Evolutionary conservation across 2,888 invertebrate species (phyloP).

Genomic region (Drosophila diplacantha): DNA sequence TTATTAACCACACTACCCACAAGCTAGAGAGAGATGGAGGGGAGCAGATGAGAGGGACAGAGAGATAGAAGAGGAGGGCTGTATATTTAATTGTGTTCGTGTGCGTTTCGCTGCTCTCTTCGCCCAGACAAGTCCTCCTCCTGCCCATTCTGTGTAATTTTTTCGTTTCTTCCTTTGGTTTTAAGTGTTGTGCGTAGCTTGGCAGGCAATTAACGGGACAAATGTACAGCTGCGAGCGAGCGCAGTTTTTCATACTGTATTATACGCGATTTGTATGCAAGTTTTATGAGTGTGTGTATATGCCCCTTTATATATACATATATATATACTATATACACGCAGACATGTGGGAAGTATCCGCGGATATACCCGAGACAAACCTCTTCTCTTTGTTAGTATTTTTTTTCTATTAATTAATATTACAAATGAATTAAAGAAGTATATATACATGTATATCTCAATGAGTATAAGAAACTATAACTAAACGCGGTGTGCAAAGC

Average conservation of each 20-base stretch:
- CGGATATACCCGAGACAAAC: slow-evolving; percentile 61
- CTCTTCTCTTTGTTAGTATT: slow-evolving; percentile 69
- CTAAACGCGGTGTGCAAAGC: slow-evolving; percentile 33
- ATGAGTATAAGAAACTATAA: slow-evolving; percentile 16
- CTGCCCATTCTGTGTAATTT: slow-evolving; percentile 10
- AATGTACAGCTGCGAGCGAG: slow-evolving; percentile 24
- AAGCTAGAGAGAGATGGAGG: slow-evolving; percentile 2
- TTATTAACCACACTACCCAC: slow-evolving; percentile 2
- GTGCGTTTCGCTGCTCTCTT: slow-evolving; percentile 19
- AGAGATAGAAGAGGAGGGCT: slow-evolving; percentile 11
- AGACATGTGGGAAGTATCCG: slow-evolving; percentile 21
- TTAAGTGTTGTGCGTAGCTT: slow-evolving; percentile 32
- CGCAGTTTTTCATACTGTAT: slow-evolving; percentile 27
- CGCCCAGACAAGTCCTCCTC: slow-evolving; percentile 2
- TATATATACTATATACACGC: slow-evolving; percentile 26
- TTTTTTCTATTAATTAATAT: slow-evolving; percentile 68
- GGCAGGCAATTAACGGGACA: slow-evolving; percentile 24
- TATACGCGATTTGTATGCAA: slow-evolving; percentile 30
- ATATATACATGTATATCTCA: slow-evolving; percentile 20
- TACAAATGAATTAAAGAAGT: slow-evolving; percentile 45
- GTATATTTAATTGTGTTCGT: slow-evolving; percentile 26
- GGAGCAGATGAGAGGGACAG: background rate
- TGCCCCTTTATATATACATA: slow-evolving; percentile 16
- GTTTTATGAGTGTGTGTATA: slow-evolving; percentile 37
- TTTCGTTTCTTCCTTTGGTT: slow-evolving; percentile 18